These are phyloP conservation scores for Elephantulus edwardii DNA, from an alignment of 2,113 vertebrate species.

Conservation along the genomic window DNA sequence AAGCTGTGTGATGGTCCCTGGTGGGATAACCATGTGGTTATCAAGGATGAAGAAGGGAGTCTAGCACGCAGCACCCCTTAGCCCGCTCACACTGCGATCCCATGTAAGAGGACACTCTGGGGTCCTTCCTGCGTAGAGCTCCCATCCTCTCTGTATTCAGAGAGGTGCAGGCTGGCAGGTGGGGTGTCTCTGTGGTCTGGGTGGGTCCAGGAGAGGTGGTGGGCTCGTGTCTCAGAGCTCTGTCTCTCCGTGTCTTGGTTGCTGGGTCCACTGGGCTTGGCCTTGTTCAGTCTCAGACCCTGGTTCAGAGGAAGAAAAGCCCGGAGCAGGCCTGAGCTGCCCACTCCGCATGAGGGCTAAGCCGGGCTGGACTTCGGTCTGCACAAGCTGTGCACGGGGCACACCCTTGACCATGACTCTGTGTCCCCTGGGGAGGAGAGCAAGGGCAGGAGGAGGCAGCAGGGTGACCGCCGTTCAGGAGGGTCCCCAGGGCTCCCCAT, in stretches of 20 bases:
- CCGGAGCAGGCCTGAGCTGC: too few species aligned
- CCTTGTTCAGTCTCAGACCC: not conserved
- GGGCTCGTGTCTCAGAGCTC: not conserved
- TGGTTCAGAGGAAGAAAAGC: not conserved
- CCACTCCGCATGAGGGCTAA: not conserved
- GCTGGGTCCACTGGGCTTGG: not conserved
- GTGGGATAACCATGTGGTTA: too few species aligned
- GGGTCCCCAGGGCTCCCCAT: too few species aligned
- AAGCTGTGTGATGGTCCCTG: too few species aligned
- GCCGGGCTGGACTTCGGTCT: not conserved
- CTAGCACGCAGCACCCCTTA: too few species aligned
- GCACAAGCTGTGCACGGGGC: too few species aligned
- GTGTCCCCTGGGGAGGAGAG: not conserved
- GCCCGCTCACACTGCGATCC: too few species aligned
- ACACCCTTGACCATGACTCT: not conserved
- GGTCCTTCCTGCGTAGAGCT: too few species aligned
- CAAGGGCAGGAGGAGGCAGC: not conserved
- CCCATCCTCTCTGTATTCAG: fast-evolving
- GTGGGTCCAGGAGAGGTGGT: not conserved
- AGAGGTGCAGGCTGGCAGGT: not conserved
- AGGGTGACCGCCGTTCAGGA: too few species aligned
- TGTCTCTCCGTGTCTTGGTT: too few species aligned
- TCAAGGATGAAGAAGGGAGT: too few species aligned
- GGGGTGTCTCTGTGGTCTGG: fast-evolving
- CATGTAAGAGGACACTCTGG: too few species aligned